These are phyloP conservation scores for Tinamus major DNA, from an alignment of 2,797 vertebrate species.

Conservation along the genomic window DNA sequence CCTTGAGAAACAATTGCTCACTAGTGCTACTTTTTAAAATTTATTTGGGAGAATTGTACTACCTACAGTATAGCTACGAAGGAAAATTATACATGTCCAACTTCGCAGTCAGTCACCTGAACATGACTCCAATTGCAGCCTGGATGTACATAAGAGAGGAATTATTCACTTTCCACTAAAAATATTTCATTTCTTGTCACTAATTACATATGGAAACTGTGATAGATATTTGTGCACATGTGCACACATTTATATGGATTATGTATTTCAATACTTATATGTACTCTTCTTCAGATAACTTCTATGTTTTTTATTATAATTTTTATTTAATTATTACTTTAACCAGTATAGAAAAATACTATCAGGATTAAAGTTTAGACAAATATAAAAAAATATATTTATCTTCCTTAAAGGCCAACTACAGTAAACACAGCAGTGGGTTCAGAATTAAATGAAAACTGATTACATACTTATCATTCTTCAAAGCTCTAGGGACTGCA, in stretches of 20 bases:
- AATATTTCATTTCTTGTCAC: background rate
- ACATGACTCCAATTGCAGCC: background rate
- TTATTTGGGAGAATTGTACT: background rate
- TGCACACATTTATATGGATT: background rate
- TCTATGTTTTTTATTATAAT: background rate
- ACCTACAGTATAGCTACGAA: background rate
- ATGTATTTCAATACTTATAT: background rate
- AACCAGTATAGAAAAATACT: background rate
- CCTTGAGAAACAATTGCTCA: background rate
- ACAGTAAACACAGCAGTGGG: conserved; percentile 46
- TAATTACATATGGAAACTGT: background rate
- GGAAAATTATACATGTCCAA: background rate
- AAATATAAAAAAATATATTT: conserved; percentile 53
- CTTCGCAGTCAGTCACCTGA: fast-evolving
- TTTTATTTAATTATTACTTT: conserved; percentile 12
- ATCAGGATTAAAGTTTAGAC: conserved; percentile 4
- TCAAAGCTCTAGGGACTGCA: conserved; percentile 48
- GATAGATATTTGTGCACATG: background rate
- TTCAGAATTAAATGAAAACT: conserved; percentile 69
- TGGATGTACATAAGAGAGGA: background rate
- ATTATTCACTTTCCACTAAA: background rate
- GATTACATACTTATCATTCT: conserved; percentile 43
- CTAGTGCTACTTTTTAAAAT: background rate
- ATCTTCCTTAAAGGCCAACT: conserved; percentile 43
- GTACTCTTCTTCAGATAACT: background rate